These are phyloP conservation scores for Zeugodacus cucurbitae DNA, from an alignment of 1,140 invertebrate species.

Conservation along the genomic window DNA sequence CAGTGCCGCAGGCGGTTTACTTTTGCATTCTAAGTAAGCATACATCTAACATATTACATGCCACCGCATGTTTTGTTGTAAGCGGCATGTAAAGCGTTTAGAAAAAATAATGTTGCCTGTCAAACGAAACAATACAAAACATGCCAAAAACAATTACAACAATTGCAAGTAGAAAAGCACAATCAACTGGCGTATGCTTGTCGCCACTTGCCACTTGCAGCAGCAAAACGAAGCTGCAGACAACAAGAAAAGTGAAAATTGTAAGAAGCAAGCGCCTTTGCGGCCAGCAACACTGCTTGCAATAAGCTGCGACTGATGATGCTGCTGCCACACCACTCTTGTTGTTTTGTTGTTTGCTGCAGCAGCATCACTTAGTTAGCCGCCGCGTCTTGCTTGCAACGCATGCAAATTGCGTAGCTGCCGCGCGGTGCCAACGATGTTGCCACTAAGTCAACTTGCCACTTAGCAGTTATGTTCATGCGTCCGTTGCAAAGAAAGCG, in stretches of 20 bases:
- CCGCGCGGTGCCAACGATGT: not conserved
- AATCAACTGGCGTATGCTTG: not conserved
- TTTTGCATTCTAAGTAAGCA: not conserved
- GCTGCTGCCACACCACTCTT: not conserved
- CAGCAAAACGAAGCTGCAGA: no score
- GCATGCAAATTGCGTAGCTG: not conserved
- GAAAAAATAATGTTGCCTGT: not conserved
- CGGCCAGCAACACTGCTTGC: no score
- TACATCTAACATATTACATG: no score
- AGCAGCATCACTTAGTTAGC: not conserved
- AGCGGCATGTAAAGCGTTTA: not conserved
- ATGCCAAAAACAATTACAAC: not conserved
- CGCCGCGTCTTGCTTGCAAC: not conserved
- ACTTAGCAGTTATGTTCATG: not conserved
- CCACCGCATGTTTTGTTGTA: not conserved
- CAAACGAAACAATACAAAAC: not conserved
- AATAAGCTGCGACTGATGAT: not conserved
- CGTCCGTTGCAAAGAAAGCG: not conserved
- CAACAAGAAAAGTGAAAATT: no score
- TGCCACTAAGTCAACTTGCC: not conserved
- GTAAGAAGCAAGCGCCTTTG: not conserved
- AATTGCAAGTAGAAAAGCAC: not conserved
- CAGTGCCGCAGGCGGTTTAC: not conserved
- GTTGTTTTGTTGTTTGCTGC: not conserved
- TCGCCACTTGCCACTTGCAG: not conserved